Percentiles rank a stretch among this genome's conserved stretches.
Conservation (phyloP, 2,113 vertebrate genomes). For the Thinocorus orbignyianus region DNA sequence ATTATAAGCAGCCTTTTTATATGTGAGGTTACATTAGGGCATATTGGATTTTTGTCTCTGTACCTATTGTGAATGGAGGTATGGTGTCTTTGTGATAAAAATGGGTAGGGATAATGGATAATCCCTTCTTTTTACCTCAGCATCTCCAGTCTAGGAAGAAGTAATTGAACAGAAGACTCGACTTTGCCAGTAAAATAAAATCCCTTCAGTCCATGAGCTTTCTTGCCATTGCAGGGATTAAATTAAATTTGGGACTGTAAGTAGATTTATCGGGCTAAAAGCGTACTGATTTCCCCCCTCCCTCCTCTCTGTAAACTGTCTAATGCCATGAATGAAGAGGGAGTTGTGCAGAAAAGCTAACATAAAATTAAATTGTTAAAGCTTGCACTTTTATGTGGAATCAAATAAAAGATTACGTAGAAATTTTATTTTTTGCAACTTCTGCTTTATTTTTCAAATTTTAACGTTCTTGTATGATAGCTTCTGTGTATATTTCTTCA, state of each 20-base stretch:
- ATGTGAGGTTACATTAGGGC: background rate
- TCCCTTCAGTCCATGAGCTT: background rate
- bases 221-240: background rate
- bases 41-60: conserved; percentile 6
- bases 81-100: conserved; percentile 43
- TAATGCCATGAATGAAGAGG: background rate
- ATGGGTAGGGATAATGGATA: background rate
- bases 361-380: background rate
- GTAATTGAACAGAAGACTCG: background rate
- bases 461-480: accelerated
- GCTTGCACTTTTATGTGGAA: background rate
- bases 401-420: background rate
- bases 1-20: background rate
- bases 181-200: background rate
- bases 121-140: conserved; percentile 2
- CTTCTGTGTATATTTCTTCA: background rate
- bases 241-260: conserved; percentile 9
- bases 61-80: background rate
- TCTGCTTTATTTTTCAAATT: background rate
- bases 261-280: conserved; percentile 11
- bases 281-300: background rate
- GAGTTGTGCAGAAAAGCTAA: background rate
- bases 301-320: background rate
- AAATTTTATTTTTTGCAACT: background rate
- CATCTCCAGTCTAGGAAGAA: background rate